phyloP scores from a whole-genome alignment of 2,888 invertebrate genomes.

The Nemotelus nigrinus region DNA sequence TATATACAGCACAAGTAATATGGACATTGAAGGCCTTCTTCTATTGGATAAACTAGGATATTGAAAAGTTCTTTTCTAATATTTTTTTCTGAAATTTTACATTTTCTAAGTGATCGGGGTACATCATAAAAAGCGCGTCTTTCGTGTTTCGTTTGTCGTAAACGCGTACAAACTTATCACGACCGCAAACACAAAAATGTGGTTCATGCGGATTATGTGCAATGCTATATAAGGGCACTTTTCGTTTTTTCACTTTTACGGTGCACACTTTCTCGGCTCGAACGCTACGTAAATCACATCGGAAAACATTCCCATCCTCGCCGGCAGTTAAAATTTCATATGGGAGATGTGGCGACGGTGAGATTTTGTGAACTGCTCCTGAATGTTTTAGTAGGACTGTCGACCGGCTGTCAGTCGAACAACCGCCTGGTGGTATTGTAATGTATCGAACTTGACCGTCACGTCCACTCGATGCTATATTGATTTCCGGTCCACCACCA shows the following conservation, averaged over 20 bases:
- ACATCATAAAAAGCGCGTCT: constrained; percentile 70
- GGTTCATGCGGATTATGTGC: constrained; percentile 82
- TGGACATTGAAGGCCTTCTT: constrained; percentile 66
- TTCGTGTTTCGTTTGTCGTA: constrained; percentile 75
- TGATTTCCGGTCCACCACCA: constrained; percentile 68
- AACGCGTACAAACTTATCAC: constrained; percentile 80
- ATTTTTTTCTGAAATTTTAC: constrained; percentile 52
- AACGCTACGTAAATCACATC: constrained; percentile 79
- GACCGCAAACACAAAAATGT: constrained; percentile 86
- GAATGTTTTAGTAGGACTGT: constrained; percentile 74
- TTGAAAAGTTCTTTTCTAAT: background rate
- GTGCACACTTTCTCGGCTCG: constrained; percentile 65
- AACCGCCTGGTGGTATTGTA: constrained; percentile 68
- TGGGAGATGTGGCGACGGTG: constrained; percentile 78
- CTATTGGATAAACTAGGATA: constrained; percentile 50
- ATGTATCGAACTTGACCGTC: constrained; percentile 84
- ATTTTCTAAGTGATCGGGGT: constrained; percentile 65
- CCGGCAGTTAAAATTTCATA: constrained; percentile 85
- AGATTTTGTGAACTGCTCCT: constrained; percentile 86
- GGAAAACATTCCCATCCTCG: constrained; percentile 85
- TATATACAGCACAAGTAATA: constrained; percentile 91
- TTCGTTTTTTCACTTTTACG: constrained; percentile 68
- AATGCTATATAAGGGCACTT: constrained; percentile 87
- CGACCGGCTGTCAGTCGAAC: constrained; percentile 57
- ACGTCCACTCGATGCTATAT: constrained; percentile 87